Conservation (phyloP, 2,797 vertebrate genomes). For the Eremophila alpestris region DNA sequence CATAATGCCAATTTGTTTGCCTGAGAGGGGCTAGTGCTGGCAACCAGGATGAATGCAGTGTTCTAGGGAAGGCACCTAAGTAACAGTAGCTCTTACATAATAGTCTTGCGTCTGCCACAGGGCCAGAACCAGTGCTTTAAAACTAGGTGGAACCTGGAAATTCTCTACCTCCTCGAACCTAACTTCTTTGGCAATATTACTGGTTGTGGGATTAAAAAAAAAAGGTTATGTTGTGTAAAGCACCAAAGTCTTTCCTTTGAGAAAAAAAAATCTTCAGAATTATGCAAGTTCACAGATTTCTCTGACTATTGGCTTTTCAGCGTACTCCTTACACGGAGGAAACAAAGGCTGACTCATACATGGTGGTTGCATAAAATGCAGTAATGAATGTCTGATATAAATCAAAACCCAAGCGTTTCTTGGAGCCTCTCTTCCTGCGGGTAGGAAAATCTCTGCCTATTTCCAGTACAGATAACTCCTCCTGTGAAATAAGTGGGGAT, state of each 20-base stretch:
- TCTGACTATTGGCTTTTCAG: neutral
- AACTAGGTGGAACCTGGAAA: neutral
- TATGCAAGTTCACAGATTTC: neutral
- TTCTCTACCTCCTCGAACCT: neutral
- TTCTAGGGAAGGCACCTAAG: neutral
- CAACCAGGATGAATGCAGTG: neutral
- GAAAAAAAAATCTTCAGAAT: neutral
- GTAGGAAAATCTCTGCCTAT: neutral
- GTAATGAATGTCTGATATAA: neutral
- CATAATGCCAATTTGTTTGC: neutral
- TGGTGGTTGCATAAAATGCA: neutral
- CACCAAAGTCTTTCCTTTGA: neutral
- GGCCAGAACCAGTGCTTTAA: neutral
- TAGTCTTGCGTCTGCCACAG: neutral
- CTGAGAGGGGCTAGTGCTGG: neutral
- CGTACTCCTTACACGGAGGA: rapidly evolving
- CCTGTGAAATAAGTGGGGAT: rapidly evolving
- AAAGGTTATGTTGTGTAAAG: neutral
- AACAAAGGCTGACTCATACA: neutral
- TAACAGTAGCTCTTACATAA: neutral
- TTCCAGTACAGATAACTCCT: neutral
- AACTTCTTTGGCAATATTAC: neutral
- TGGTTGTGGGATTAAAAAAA: neutral
- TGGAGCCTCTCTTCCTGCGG: neutral
- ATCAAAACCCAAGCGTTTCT: neutral